These are phyloP conservation scores for Nebria salina DNA, from an alignment of 2,888 invertebrate species.

Conservation along the genomic window DNA sequence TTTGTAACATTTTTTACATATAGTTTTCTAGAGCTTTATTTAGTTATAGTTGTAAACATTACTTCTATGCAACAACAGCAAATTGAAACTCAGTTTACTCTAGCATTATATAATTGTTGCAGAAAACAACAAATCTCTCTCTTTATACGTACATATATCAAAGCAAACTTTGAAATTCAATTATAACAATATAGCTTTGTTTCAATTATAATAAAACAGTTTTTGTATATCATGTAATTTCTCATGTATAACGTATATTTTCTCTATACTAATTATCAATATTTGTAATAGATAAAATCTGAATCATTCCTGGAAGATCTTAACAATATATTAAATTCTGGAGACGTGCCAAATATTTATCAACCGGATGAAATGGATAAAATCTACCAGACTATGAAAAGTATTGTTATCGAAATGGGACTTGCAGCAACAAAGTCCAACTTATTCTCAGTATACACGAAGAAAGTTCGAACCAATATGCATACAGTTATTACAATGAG, in stretches of 20 bases:
- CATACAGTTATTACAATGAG: conserved; percentile 83
- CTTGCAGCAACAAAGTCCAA: conserved; percentile 83
- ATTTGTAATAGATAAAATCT: conserved; percentile 75
- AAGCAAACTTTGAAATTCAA: no score
- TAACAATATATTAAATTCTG: conserved; percentile 87
- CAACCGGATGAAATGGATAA: conserved; percentile 82
- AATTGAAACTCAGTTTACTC: no score
- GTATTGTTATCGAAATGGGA: conserved; percentile 78
- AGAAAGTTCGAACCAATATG: conserved; percentile 80
- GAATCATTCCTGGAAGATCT: conserved; percentile 89
- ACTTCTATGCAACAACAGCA: no score
- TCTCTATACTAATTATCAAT: background rate
- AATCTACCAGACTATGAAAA: conserved; percentile 78
- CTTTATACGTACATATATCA: no score
- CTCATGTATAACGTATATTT: no score
- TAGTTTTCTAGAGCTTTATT: no score
- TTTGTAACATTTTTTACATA: conserved; percentile 54
- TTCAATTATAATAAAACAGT: no score
- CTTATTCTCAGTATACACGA: conserved; percentile 84
- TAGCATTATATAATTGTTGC: background rate
- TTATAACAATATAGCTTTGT: no score
- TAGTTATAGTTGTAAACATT: no score
- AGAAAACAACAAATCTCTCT: background rate
- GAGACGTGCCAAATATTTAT: conserved; percentile 90
- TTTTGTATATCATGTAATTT: no score